Base-by-base conservation (phyloP, 2,888 invertebrate species). In the Lithophane leautieri region DNA sequence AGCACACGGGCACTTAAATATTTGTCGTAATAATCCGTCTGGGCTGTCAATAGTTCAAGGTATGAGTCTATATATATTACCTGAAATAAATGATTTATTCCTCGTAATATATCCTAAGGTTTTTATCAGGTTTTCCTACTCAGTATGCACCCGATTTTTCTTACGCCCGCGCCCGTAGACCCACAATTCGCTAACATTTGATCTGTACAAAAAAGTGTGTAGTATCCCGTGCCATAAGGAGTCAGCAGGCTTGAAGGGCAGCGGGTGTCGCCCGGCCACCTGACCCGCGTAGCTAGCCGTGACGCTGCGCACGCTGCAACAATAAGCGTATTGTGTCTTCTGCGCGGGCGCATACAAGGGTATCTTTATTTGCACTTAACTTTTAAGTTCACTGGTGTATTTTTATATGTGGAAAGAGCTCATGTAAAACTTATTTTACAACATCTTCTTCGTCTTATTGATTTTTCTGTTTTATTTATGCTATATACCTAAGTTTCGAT, bases 191-290 rank as follows among this genome's bases (percentile, higher is more conserved):
- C n/a, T 56, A 34, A 34, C 19, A 9, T 14, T 28, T 22, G 2
- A 0, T 28, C 16, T 52, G 12, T 47, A 28, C 19, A 16, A 58
- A 42, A 1, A 28, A 42, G 28, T 28, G 47, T 47, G n/a, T 22
- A 47, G 52, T 68, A 63, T 44, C 56, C 62, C 40, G 44, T 58
- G 52, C 50, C 71, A 11, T 61, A 63, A 52, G 62, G 79, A 86
- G 61, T 66, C 86, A 77, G 81, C 60, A 63, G 60, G 73, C 78
- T 73, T 81, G 84, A 85, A 85, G 84, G 84, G 40, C 84, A 68
- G 58, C 81, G 42, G 70, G 85, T 76, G 70, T 69, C 67, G 28
- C 58, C 62, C 7, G 67, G 72, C 72, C 70, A 61, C 67, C 71
- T 25, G 69, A 63, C 40, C 70, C 81, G 56, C 63, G 58, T 12